Base-by-base conservation (phyloP, 2,888 invertebrate species). In the Dyspetes luteomarginatus region DNA sequence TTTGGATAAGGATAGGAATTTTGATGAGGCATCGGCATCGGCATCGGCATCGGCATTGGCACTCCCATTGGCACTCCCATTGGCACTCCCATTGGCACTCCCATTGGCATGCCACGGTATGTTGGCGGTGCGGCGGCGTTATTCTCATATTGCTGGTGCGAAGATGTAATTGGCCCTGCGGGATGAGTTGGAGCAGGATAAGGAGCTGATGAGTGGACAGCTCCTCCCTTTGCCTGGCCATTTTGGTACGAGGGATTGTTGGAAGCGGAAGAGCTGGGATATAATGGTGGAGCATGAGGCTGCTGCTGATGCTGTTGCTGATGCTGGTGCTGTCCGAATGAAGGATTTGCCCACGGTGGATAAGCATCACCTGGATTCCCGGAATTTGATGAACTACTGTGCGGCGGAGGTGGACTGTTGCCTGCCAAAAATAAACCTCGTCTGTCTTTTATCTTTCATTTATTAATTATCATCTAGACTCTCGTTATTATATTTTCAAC, bases 341-440 rank as follows among this genome's bases (percentile, higher is more conserved):
- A 67, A n/a, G 82, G 82, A 43, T 82, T 82, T 9, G 82, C 82
- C 82, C 82, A 82, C 0, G 79, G 5, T 19, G 82, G 82, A 73
- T 80, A 76, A 69, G 43, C 4, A 7, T 58, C 55, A 22, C 52
- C 58, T 7, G 60, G 15, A 45, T 7, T 62, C 28, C 22, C 12
- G 60, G 65, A 15, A n/a, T 71, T 80, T 43, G 7, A 56, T 50
- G 22, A 65, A 19, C 5, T 56, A 19, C 36, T 36, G 3, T 36
- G 15, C n/a, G n/a, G n/a, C n/a, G 45, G 45, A 43, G 2, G 9
- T 43, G n/a, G 41, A n/a, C 2, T 2, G 3, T 43, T 43, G n/a
- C n/a, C n/a, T n/a, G n/a, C n/a, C n/a, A n/a, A n/a, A n/a, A n/a
- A n/a, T n/a, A n/a, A n/a, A n/a, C n/a, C n/a, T n/a, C n/a, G n/a